These are phyloP conservation scores for Haliclona indistincta DNA, from an alignment of 37 sponge, comb jelly and placozoan species.

Conservation along the genomic window DNA sequence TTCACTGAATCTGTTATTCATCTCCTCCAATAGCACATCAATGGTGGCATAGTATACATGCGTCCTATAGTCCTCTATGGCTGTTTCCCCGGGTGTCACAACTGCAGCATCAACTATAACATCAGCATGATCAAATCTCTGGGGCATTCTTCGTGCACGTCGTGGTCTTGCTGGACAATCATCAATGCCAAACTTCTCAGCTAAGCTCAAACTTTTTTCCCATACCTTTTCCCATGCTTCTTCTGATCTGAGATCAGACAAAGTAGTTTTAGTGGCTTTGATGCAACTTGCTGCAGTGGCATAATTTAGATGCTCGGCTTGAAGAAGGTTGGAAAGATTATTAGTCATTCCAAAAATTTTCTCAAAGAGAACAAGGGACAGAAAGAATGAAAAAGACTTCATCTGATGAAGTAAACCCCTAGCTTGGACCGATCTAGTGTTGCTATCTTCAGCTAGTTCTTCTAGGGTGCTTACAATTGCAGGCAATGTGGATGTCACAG, in stretches of 20 bases:
- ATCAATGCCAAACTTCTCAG: background rate
- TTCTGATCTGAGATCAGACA: background rate
- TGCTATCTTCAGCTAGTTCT: background rate
- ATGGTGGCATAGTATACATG: constrained; percentile 32
- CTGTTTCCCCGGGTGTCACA: background rate
- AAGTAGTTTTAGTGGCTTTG: too few species aligned
- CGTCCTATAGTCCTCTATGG: constrained; percentile 4
- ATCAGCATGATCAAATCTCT: constrained; percentile 2
- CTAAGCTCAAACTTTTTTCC: background rate
- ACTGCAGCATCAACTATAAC: background rate
- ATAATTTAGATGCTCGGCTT: background rate
- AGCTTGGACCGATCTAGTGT: too few species aligned
- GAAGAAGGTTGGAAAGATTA: too few species aligned
- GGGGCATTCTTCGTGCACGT: constrained; percentile 3
- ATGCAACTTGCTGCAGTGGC: constrained; percentile 8
- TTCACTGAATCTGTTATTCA: constrained; percentile 13
- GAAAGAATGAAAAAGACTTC: background rate
- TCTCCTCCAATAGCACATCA: constrained; percentile 7
- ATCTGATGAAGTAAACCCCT: constrained; percentile 1
- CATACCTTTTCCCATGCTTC: constrained; percentile 19
- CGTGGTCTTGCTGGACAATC: constrained; percentile 6
- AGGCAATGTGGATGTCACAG: background rate
- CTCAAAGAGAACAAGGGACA: constrained; percentile 6
- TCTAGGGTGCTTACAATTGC: background rate
- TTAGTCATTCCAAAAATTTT: too few species aligned